A percentile compares a stretch with the other conserved stretches of the same genome.
These are phyloP conservation scores for Ispidina lecontei DNA, from an alignment of 2,797 vertebrate species.

Conservation along the genomic window DNA sequence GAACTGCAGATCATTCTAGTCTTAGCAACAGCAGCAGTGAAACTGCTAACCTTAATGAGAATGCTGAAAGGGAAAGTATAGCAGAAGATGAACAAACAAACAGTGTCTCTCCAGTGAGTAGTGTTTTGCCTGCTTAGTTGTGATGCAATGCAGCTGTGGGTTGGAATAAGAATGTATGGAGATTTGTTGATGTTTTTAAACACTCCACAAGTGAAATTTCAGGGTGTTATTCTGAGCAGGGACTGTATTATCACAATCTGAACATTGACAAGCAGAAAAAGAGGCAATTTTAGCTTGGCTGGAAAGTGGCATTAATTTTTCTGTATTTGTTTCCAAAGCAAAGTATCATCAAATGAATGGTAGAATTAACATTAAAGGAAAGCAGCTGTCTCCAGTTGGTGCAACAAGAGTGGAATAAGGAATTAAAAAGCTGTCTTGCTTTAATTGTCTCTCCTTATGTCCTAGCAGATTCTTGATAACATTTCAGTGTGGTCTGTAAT, in stretches of 20 bases:
- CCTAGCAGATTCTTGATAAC: neutral
- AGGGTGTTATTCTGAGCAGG: neutral
- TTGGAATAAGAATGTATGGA: neutral
- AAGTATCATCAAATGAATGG: neutral
- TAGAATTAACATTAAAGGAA: neutral
- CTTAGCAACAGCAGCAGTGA: conserved; percentile 85
- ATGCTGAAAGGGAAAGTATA: conserved; percentile 74
- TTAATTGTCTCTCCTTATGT: neutral
- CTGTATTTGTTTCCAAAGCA: conserved; percentile 24
- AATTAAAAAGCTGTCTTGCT: neutral
- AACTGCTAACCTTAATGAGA: conserved; percentile 81
- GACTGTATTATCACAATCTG: neutral
- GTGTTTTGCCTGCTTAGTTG: neutral
- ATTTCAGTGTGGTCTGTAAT: neutral
- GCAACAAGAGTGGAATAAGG: neutral
- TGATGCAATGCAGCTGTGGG: conserved; percentile 10
- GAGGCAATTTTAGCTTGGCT: neutral
- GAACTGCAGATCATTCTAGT: conserved; percentile 81
- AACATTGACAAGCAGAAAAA: neutral
- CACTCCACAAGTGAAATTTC: neutral
- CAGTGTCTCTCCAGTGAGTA: conserved; percentile 78
- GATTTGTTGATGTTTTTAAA: conserved; percentile 27
- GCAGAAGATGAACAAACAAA: conserved; percentile 77
- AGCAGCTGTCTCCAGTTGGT: conserved; percentile 2
- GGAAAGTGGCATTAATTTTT: neutral